Evolutionary conservation across 1,140 invertebrate species (phyloP).

Genomic region (Bacillus rossius): DNA sequence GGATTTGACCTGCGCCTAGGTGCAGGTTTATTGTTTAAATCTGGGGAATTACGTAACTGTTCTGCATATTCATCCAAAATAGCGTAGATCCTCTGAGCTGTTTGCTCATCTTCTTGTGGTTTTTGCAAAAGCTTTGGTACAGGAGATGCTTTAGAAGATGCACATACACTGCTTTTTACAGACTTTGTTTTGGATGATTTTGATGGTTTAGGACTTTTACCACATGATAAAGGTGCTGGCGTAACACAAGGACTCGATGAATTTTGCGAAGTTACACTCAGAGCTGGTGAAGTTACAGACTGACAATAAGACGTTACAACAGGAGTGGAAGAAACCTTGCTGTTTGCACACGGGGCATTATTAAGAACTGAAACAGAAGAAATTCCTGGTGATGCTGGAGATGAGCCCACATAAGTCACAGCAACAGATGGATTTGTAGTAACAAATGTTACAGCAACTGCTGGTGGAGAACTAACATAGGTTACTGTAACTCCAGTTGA

Average conservation of each 20-base stretch:
- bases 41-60: slow-evolving; percentile 70
- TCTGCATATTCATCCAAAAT: slow-evolving; percentile 77
- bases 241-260: slow-evolving; percentile 56
- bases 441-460: slow-evolving; percentile 39
- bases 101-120: slow-evolving; percentile 74
- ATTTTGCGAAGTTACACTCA: slow-evolving; percentile 55
- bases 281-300: slow-evolving; percentile 51
- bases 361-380: slow-evolving; percentile 36
- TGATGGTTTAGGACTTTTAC: slow-evolving; percentile 45
- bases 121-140: slow-evolving; percentile 66
- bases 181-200: slow-evolving; percentile 51
- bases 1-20: slow-evolving; percentile 66
- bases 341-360: slow-evolving; percentile 39
- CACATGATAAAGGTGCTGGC: slow-evolving; percentile 41
- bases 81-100: slow-evolving; percentile 70
- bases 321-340: slow-evolving; percentile 45
- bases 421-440: neutral
- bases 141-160: slow-evolving; percentile 54
- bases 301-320: slow-evolving; percentile 55
- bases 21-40: slow-evolving; percentile 74
- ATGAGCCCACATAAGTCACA: neutral
- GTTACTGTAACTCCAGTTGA: slow-evolving; percentile 15
- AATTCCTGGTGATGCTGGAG: slow-evolving; percentile 21
- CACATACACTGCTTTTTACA: slow-evolving; percentile 49
- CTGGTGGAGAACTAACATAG: slow-evolving; percentile 23